Evolutionary conservation across 2,113 vertebrate genomes (phyloP).

Genomic region (Leiothrix lutea): DNA sequence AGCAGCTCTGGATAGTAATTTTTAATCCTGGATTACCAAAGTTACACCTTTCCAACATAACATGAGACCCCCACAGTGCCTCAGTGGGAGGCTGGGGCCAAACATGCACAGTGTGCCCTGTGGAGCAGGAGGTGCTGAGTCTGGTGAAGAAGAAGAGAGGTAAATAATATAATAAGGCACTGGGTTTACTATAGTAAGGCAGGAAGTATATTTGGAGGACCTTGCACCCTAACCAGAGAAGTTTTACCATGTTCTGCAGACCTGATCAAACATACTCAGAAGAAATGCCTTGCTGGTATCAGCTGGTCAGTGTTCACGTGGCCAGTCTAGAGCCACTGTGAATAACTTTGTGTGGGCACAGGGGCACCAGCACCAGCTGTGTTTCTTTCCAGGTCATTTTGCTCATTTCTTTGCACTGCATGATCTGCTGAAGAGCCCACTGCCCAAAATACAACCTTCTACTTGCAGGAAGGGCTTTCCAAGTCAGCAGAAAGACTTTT

Average conservation of each 20-base stretch:
- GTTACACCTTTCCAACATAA: not conserved
- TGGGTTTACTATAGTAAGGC: fast-evolving
- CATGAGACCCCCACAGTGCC: fast-evolving
- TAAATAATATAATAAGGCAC: not conserved
- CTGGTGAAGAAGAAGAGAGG: not conserved
- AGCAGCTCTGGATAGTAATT: not conserved
- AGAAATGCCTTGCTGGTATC: not conserved
- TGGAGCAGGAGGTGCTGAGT: not conserved
- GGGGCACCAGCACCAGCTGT: not conserved
- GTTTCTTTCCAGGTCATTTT: not conserved
- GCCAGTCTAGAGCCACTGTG: not conserved
- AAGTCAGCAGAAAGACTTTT: not conserved
- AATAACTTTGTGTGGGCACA: not conserved
- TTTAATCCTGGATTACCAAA: not conserved
- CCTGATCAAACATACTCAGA: not conserved
- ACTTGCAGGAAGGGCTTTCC: not conserved
- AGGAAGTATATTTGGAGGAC: not conserved
- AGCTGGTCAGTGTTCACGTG: not conserved
- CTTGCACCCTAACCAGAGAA: not conserved
- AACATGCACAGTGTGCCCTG: fast-evolving
- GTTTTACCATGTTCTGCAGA: not conserved
- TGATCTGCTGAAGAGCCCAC: not conserved
- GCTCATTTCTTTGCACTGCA: not conserved
- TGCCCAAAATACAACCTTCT: not conserved
- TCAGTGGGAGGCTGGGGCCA: not conserved